Base-by-base conservation (phyloP, 2,888 invertebrate genomes). In the Suillia variegata region DNA sequence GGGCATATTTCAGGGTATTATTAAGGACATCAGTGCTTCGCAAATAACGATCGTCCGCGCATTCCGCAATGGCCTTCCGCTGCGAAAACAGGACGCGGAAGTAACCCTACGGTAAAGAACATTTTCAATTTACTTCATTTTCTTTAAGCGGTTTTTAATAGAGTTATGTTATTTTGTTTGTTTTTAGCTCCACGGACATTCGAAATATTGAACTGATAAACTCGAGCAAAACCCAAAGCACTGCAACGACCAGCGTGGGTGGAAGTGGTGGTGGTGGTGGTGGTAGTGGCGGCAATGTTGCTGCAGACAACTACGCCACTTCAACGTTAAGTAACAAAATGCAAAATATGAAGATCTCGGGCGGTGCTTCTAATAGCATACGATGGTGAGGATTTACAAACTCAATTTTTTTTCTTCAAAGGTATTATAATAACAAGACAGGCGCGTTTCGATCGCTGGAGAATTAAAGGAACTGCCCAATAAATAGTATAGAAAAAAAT, bases 1-100 rank as follows among this genome's bases (percentile, higher is more conserved):
- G 63, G 93, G 93, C 51, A 88, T 89, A 62, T 95, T 91, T 78
- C 94, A 95, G 82, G 82, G 87, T 33, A 85, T 86, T 49, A 94
- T 96, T 64, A 83, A 87, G 57, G 86, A 87, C 70, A 89, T 93
- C 22, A 90, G 92, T 71, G 87, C 87, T 54, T 83, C 84, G 48
- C 86, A 87, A 52, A 87, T 96, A 65, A 91, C 91, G 1, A 85
- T 96, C 59, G 87, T 86, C 10, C 89, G 92, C 78, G 90, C 92
- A 13, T 94, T 93, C 80, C 87, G 92, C 66, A 93, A 96, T 84
- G 95, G 95, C 71, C 77, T 82, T 0, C 82, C 82, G 20, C 67
- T 82, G 56, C 75, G 79, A 54, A 78, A 86, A 75, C 85, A 86
- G 64, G 83, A 87, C 54, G 83, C 85, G 21, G 85, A 86, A 72